Base-by-base conservation (phyloP, 2,113 vertebrate species). In the Ahaetulla prasina region DNA sequence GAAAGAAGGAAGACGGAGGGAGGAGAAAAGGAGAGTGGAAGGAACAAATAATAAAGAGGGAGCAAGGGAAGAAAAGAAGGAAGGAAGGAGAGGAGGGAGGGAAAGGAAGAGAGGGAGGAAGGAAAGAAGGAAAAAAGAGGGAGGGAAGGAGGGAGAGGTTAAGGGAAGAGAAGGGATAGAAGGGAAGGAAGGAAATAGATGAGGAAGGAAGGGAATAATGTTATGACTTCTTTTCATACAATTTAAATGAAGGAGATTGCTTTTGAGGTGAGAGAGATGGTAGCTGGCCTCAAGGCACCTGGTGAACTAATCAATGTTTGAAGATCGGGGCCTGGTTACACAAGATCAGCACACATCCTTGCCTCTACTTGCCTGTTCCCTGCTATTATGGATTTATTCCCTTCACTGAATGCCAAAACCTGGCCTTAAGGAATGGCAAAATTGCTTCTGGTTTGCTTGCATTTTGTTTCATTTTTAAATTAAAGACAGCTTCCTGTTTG, bases 1-100 rank as follows among this genome's bases (percentile, higher is more conserved):
- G 50, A 3, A 52, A 52, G 49, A n/a, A n/a, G 10, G 23, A 20
- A 7, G 2, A 3, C 8, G 4, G 9, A n/a, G n/a, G n/a, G n/a
- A n/a, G n/a, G n/a, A n/a, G 25, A 2, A 11, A 11, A 7, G 16
- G 53, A 3, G 53, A 20, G 53, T 20, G 22, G 7, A 9, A 35
- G 30, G 14, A 16, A 35, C 4, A 12, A 0, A 18, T n/a, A n/a
- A n/a, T n/a, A 74, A 2, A 0, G n/a, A n/a, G 12, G n/a, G 4
- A 35, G 7, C 14, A 23, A 4, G 55, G 2, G 10, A 53, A 16
- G 14, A 1, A 55, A 22, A 22, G 7, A 14, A 14, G 54, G 8
- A n/a, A 4, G 60, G 30, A 14, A 10, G 12, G 18, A 1, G 3
- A 53, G 14, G 52, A 3, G 1, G 14, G 4, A 14, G 1, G 60